Percentiles rank a stretch among this genome's conserved stretches.
These are phyloP conservation scores for Hofmannophila pseudospretella DNA, from an alignment of 2,888 invertebrate species.

Conservation along the genomic window DNA sequence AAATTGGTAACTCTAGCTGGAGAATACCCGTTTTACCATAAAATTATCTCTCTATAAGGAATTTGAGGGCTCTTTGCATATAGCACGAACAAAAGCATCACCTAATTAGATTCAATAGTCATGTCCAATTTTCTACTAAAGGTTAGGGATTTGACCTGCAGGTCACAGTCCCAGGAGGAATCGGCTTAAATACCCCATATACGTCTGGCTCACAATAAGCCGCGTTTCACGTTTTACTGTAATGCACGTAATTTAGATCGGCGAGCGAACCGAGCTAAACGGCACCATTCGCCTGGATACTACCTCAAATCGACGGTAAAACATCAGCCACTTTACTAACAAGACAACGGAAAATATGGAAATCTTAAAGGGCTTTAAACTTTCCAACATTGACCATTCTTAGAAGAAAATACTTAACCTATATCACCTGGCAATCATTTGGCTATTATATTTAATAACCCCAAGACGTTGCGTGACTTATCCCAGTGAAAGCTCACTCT, in stretches of 20 bases:
- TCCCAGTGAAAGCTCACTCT: constrained; percentile 53
- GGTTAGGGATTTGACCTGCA: constrained; percentile 37
- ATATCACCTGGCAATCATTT: constrained; percentile 20
- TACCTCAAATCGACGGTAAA: constrained; percentile 4
- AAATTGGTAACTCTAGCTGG: not conserved
- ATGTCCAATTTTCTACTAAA: constrained; percentile 46
- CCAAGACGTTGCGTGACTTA: constrained; percentile 52
- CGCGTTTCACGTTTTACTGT: constrained; percentile 47
- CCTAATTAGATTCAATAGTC: constrained; percentile 44
- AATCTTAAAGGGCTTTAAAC: constrained; percentile 10
- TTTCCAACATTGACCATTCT: constrained; percentile 10
- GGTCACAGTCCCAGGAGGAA: constrained; percentile 38
- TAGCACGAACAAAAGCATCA: constrained; percentile 26
- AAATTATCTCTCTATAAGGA: constrained; percentile 11
- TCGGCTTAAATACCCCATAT: constrained; percentile 48
- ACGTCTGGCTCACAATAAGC: constrained; percentile 51
- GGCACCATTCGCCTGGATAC: constrained; percentile 2
- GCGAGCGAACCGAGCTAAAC: constrained; percentile 7
- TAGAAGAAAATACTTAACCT: constrained; percentile 11
- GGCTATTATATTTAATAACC: constrained; percentile 34
- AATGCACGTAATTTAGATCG: constrained; percentile 51
- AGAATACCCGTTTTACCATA: constrained; percentile 5
- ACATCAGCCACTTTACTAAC: constrained; percentile 5
- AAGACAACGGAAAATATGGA: constrained; percentile 7
- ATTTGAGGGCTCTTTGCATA: constrained; percentile 8